Evolutionary conservation across 2,113 vertebrate species (phyloP), one percentile per base, ranked within the genome.

Genomic region (Alligator sinensis): DNA sequence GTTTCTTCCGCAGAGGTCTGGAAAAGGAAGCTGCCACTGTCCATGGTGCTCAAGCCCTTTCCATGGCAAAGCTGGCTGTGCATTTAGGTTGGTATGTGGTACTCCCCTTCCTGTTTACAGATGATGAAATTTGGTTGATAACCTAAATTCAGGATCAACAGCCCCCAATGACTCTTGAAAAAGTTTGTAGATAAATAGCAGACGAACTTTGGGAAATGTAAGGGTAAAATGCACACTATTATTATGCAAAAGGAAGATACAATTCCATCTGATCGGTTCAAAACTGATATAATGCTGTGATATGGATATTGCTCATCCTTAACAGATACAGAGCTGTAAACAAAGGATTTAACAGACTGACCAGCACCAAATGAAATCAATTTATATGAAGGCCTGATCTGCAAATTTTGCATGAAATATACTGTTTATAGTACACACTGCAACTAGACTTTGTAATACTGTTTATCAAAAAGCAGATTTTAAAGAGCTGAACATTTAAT

Each of bases 341-440:
- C 63, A 75, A 68, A 77, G 18, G n/a, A 57, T 58, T 77, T 77
- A 82, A 82, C n/a, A 64, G 68, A 95, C 54, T 96, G 88, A 85
- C 82, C 92, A 86, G 8, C 61, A 61, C 30, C 82, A 66, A 85
- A 86, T 11, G 62, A 93, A 93, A 75, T 10, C 12, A 87, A 0
- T 18, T 60, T 63, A 90, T 83, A 89, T 84, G 38, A 88, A 81
- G 79, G 30, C 6, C 22, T 55, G 61, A 77, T 87, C 81, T 86
- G 10, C n/a, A 83, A 63, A 80, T 83, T 82, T 83, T 22, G 63
- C 57, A 68, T 24, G 3, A 91, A 92, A 83, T 61, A 11, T 17
- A 79, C 54, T 76, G 25, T 91, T 88, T 79, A 34, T 19, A 91
- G 85, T 59, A 90, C n/a, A 89, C 24, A 82, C 11, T 62, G 61